Evolutionary conservation across 2,113 vertebrate species (phyloP).

Genomic region (Paracanthobrama guichenoti): DNA sequence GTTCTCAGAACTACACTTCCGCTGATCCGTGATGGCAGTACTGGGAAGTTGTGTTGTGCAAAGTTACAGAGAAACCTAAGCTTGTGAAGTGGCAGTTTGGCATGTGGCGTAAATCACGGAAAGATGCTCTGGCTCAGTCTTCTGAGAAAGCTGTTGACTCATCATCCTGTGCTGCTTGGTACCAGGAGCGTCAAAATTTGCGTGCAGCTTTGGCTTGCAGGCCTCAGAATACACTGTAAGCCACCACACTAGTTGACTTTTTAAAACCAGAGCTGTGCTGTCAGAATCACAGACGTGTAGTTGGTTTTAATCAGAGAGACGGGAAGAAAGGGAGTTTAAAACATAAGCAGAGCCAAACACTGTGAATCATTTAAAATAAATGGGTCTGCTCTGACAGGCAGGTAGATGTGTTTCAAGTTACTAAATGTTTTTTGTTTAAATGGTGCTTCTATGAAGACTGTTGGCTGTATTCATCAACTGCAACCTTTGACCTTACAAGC

Average conservation of each 20-base stretch:
- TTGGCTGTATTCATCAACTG: background rate
- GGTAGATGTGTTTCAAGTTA: constrained; percentile 46
- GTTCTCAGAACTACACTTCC: constrained; percentile 6
- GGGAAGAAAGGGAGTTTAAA: constrained; percentile 18
- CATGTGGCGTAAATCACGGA: constrained; percentile 24
- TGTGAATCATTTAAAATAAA: constrained; percentile 55
- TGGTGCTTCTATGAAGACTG: background rate
- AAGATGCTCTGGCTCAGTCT: constrained; percentile 34
- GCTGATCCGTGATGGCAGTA: constrained; percentile 4
- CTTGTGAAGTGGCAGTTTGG: background rate
- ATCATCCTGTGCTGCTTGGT: constrained; percentile 27
- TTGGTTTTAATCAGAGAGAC: constrained; percentile 28
- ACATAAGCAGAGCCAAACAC: constrained; percentile 18
- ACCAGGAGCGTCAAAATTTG: background rate
- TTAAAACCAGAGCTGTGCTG: constrained; percentile 38
- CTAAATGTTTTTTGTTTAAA: constrained; percentile 38
- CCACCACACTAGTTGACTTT: constrained; percentile 3
- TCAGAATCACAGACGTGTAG: background rate
- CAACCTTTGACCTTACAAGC: background rate
- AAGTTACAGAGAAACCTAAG: background rate
- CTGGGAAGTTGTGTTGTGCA: constrained; percentile 20
- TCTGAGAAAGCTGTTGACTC: constrained; percentile 47
- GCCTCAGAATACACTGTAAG: background rate
- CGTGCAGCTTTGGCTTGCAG: constrained; percentile 16
- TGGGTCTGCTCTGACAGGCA: constrained; percentile 27